These are phyloP conservation scores for Oreochromis mossambicus DNA, from an alignment of 2,797 vertebrate species.

Conservation along the genomic window DNA sequence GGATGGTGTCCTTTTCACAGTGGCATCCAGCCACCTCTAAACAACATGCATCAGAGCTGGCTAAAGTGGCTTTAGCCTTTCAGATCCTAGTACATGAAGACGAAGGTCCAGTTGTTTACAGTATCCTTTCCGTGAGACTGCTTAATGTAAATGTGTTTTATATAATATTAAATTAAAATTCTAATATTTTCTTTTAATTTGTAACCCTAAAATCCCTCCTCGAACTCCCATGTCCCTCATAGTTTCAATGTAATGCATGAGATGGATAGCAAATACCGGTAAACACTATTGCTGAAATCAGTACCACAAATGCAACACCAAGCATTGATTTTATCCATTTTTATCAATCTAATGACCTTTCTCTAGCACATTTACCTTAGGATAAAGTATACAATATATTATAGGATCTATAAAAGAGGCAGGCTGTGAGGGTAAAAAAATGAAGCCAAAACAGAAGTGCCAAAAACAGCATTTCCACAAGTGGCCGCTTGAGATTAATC, in stretches of 20 bases:
- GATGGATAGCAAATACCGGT: not conserved
- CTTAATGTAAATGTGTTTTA: not conserved
- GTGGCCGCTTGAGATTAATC: not conserved
- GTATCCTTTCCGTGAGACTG: not conserved
- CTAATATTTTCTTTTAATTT: not conserved
- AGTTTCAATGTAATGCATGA: not conserved
- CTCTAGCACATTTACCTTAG: not conserved
- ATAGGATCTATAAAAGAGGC: not conserved
- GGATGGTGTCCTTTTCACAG: slow-evolving; percentile 37
- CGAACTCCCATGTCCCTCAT: too few species aligned
- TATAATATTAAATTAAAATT: not conserved
- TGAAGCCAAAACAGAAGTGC: not conserved
- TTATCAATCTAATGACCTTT: slow-evolving; percentile 3
- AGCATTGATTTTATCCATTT: slow-evolving; percentile 19
- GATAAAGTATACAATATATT: not conserved
- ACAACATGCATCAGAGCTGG: slow-evolving; percentile 11
- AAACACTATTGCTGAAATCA: slow-evolving; percentile 20
- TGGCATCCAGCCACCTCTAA: slow-evolving; percentile 49
- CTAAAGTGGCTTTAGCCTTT: slow-evolving; percentile 4
- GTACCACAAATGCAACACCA: slow-evolving; percentile 5
- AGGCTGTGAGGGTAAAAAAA: not conserved
- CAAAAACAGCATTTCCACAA: not conserved
- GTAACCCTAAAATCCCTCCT: not conserved
- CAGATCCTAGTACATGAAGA: not conserved
- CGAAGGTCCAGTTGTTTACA: not conserved